Evolutionary conservation across 1,140 invertebrate species (phyloP).

Genomic region (Apis florea): DNA sequence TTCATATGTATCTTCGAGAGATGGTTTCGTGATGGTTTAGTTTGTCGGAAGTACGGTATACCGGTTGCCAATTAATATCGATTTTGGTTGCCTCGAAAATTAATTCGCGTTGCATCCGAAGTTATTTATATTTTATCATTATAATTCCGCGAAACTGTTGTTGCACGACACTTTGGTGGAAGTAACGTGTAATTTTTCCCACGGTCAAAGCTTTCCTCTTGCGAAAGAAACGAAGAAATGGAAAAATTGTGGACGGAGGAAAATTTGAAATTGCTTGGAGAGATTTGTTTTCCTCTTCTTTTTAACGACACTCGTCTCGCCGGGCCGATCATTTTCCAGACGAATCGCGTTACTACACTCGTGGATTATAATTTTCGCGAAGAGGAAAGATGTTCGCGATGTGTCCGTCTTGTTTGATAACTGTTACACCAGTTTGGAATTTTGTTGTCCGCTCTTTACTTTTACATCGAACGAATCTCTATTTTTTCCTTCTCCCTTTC

Average conservation of each 20-base stretch:
- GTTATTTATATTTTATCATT: background rate
- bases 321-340: background rate
- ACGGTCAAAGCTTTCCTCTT: background rate
- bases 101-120: background rate
- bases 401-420: background rate
- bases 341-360: background rate
- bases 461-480: no score
- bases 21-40: no score
- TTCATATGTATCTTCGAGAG: no score
- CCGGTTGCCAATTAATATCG: no score
- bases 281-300: background rate
- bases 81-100: background rate
- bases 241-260: background rate
- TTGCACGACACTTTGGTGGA: no score
- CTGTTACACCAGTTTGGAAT: no score
- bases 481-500: no score
- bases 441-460: no score
- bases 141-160: background rate
- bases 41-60: no score
- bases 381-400: background rate
- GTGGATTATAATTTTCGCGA: background rate
- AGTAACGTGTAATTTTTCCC: background rate
- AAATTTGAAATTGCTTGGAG: background rate
- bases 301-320: no score
- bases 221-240: no score